Base-by-base conservation (phyloP, 2,888 invertebrate species). In the Volucella zonaria region DNA sequence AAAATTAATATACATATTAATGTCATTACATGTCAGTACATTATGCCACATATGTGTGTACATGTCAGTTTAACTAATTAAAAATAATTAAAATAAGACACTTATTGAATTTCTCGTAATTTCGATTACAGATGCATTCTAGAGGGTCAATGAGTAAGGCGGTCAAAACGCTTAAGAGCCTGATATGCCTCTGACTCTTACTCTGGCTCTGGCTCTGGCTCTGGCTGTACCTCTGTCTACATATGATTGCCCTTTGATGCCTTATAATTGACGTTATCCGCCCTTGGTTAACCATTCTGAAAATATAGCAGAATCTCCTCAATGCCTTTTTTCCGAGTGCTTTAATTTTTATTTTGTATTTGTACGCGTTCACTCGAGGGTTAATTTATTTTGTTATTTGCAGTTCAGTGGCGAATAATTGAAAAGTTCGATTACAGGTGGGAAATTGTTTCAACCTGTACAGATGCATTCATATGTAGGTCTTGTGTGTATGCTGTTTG, bases 331-430 rank as follows among this genome's bases (percentile, higher is more conserved):
- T 42, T 42, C 12, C 3, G 61, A 43, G 12, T 59, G 49, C 52
- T 82, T 56, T 78, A 52, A 74, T 68, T 83, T 70, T 64, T 14
- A 58, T 67, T 67, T 67, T 49, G 49, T 6, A 14, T n/a, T 12
- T 14, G n/a, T 51, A 68, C 51, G n/a, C n/a, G 12, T 12, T 9
- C 71, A 66, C 66, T 68, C 68, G 47, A 75, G 66, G 75, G 59
- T 71, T 47, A 66, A 75, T 83, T 79, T 79, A 66, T 75, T 31
- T 31, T 83, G 66, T 80, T 59, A 8, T 70, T 66, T 70, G 45
- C 64, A 66, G 75, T 75, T 79, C 79, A 70, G 51, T 75, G 75
- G 79, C 66, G 75, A 67, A 59, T 71, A 80, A 83, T 83, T 80
- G 79, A 75, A 80, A 80, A 80, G 64, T 75, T 70, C 64, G 70